Conservation (phyloP, 2,888 invertebrate species). For the Cryptocephalus primarius region DNA sequence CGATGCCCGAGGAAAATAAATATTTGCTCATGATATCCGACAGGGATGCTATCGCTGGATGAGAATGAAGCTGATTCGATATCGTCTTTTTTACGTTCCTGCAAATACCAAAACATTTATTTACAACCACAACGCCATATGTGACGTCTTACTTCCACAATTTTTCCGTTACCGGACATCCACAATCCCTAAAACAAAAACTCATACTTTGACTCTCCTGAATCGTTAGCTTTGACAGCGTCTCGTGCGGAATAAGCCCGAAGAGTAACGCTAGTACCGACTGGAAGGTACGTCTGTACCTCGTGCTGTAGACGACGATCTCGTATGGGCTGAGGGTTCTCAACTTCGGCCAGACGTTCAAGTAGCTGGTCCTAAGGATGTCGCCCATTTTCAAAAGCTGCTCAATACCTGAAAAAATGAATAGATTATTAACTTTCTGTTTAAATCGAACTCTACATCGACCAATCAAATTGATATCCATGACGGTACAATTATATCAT, state of each 20-base stretch:
- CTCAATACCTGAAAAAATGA: conserved; percentile 36
- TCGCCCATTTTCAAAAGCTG: conserved; percentile 75
- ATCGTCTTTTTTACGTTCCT: conserved; percentile 49
- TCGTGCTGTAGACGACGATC: conserved; percentile 65
- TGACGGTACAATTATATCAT: no score
- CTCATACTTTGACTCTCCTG: conserved; percentile 70
- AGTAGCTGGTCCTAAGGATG: conserved; percentile 49
- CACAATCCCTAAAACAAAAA: conserved; percentile 80
- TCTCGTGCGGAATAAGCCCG: conserved; percentile 56
- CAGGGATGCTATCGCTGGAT: conserved; percentile 62
- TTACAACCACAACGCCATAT: background rate
- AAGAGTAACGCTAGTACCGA: conserved; percentile 73
- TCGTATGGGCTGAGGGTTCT: conserved; percentile 44
- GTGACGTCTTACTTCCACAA: conserved; percentile 40
- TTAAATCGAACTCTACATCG: no score
- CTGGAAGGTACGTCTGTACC: conserved; percentile 83
- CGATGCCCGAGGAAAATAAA: conserved; percentile 56
- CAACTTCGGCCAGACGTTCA: conserved; percentile 38
- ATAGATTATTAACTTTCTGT: no score
- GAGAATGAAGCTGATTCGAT: conserved; percentile 55
- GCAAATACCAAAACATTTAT: conserved; percentile 16
- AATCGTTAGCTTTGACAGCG: conserved; percentile 54
- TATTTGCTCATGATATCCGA: conserved; percentile 54
- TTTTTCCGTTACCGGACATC: conserved; percentile 58
- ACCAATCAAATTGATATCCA: no score